A percentile compares a stretch with the other conserved stretches of the same genome.
phyloP scores from a whole-genome alignment of 2,888 invertebrate genomes.

The Drosophila mettleri region DNA sequence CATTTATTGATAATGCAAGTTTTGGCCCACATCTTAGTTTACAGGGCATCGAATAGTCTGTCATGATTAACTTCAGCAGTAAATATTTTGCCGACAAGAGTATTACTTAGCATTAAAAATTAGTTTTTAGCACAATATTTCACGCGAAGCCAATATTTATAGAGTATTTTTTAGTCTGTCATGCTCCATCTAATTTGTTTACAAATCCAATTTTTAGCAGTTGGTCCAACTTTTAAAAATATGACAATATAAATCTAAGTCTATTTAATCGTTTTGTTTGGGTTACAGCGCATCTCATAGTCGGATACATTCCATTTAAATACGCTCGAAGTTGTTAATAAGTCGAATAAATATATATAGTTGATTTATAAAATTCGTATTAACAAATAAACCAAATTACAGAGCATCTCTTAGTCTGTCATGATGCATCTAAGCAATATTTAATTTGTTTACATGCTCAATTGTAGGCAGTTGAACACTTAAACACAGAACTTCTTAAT shows the following conservation, averaged over 20 bases:
- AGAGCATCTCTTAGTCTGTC: background rate
- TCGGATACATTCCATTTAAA: background rate
- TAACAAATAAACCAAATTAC: too few species aligned
- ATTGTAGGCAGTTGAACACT: too few species aligned
- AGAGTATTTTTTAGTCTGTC: too few species aligned
- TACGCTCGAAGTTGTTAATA: too few species aligned
- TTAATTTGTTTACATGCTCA: background rate
- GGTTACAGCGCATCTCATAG: background rate
- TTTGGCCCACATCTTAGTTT: background rate
- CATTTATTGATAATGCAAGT: background rate
- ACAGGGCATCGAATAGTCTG: background rate
- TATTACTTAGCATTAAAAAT: too few species aligned
- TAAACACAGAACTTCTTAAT: too few species aligned
- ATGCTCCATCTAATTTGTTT: background rate
- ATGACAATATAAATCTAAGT: too few species aligned
- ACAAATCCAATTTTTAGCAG: background rate
- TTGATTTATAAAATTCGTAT: background rate
- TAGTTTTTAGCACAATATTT: too few species aligned
- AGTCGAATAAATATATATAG: background rate
- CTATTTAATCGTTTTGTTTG: background rate
- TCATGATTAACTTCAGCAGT: background rate
- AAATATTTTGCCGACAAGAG: too few species aligned
- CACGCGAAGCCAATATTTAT: too few species aligned
- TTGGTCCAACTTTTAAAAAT: background rate
- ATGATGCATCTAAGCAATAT: too few species aligned